Evolutionary conservation across 2,113 vertebrate genomes (phyloP).

Genomic region (Dasyurus viverrinus): DNA sequence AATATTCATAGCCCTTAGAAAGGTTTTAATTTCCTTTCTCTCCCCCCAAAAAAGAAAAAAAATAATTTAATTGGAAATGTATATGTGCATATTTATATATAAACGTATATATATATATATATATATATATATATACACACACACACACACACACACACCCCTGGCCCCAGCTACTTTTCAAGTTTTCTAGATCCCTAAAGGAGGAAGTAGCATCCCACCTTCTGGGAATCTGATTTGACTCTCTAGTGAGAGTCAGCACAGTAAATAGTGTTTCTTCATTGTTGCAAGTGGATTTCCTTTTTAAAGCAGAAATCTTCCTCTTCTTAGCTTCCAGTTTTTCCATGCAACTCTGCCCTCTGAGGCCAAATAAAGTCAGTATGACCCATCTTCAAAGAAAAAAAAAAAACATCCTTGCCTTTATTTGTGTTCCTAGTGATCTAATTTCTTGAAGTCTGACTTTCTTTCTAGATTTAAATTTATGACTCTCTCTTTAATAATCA

Average conservation of each 20-base stretch:
- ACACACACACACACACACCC: too few relatives aligned
- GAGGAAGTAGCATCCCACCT: neutral
- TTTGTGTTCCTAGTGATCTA: neutral
- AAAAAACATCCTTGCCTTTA: neutral
- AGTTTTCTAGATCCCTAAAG: neutral
- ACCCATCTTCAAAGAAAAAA: neutral
- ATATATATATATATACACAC: too few relatives aligned
- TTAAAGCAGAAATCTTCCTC: neutral
- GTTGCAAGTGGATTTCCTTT: neutral
- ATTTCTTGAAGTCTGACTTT: neutral
- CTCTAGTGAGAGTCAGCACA: neutral
- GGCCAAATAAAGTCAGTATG: neutral
- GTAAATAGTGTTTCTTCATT: neutral
- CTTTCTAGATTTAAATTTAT: neutral
- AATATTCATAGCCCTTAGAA: neutral
- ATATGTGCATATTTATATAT: too few relatives aligned
- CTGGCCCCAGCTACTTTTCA: neutral
- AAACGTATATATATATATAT: too few relatives aligned
- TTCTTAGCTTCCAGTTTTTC: neutral
- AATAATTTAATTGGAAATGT: neutral
- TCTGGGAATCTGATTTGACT: neutral
- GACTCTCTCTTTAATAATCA: neutral
- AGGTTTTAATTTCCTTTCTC: neutral
- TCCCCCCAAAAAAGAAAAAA: neutral
- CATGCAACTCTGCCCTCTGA: neutral